Conservation (phyloP, 2,113 vertebrate species). For the Gadus macrocephalus region DNA sequence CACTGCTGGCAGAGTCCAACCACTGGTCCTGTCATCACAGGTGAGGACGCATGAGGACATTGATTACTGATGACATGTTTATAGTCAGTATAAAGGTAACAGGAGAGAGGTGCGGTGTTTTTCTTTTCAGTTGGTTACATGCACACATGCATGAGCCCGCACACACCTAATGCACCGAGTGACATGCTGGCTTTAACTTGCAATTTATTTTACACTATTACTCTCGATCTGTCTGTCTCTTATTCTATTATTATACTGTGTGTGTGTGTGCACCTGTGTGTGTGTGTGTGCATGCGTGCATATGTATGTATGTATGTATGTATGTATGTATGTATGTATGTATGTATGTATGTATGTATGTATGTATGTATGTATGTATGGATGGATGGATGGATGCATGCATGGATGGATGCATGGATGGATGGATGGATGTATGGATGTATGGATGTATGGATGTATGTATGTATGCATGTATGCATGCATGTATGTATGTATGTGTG, state of each 20-base stretch:
- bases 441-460: neutral
- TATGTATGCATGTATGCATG: neutral
- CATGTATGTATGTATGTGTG: too few relatives aligned
- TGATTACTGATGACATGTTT: slow-evolving; percentile 5
- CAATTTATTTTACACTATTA: neutral
- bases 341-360: neutral
- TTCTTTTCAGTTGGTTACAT: neutral
- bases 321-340: neutral
- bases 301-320: slow-evolving; percentile 18
- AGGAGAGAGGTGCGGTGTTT: slow-evolving; percentile 3
- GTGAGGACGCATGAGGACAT: neutral
- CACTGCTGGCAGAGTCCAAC: neutral
- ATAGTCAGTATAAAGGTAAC: slow-evolving; percentile 4
- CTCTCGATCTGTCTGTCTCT: neutral
- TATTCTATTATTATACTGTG: neutral
- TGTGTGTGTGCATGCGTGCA: too few relatives aligned
- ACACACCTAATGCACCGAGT: too few relatives aligned
- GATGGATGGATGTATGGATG: neutral
- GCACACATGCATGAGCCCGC: too few relatives aligned
- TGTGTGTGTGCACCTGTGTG: too few relatives aligned
- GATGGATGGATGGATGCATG: too few relatives aligned
- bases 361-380: neutral
- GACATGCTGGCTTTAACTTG: too few relatives aligned
- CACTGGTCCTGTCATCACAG: slow-evolving; percentile 2
- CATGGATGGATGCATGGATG: neutral